phyloP scores from a whole-genome alignment of 2,113 vertebrate species.

The Tetrao urogallus region DNA sequence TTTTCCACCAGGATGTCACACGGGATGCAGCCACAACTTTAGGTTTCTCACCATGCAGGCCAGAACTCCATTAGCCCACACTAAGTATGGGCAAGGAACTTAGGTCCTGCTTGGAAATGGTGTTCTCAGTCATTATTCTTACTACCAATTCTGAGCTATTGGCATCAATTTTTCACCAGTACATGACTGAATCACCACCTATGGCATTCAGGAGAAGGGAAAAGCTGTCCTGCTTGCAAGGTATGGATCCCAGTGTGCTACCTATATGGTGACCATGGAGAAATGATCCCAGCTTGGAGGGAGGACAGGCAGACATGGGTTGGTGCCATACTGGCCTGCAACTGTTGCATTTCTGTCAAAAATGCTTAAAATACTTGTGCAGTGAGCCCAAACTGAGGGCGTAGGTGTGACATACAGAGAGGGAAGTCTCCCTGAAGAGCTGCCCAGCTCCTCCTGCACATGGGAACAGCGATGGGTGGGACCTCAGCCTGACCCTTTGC shows the following conservation, averaged over 20 bases:
- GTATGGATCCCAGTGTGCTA: accelerated
- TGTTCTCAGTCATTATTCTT: not conserved
- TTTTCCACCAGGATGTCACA: not conserved
- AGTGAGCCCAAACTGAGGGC: conserved; percentile 25
- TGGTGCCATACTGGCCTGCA: not conserved
- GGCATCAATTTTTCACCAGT: not conserved
- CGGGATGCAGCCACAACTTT: not conserved
- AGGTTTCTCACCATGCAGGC: accelerated
- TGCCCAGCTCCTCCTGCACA: conserved; percentile 41
- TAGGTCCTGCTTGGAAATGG: not conserved
- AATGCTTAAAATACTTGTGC: conserved; percentile 67
- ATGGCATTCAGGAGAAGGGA: not conserved
- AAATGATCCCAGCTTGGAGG: not conserved
- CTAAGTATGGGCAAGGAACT: not conserved
- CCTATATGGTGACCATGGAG: not conserved
- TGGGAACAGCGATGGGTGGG: conserved; percentile 58
- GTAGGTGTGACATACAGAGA: not conserved
- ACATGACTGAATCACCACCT: accelerated
- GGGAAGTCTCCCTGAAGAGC: conserved; percentile 52
- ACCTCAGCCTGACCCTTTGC: conserved; percentile 51
- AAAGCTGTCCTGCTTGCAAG: not conserved
- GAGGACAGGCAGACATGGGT: conserved; percentile 12
- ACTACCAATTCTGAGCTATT: not conserved
- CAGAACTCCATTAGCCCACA: not conserved
- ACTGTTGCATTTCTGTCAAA: conserved; percentile 42